Percentiles rank a stretch among this genome's conserved stretches.
Conservation (phyloP, 2,113 vertebrate species). For the Antechinus flavipes region DNA sequence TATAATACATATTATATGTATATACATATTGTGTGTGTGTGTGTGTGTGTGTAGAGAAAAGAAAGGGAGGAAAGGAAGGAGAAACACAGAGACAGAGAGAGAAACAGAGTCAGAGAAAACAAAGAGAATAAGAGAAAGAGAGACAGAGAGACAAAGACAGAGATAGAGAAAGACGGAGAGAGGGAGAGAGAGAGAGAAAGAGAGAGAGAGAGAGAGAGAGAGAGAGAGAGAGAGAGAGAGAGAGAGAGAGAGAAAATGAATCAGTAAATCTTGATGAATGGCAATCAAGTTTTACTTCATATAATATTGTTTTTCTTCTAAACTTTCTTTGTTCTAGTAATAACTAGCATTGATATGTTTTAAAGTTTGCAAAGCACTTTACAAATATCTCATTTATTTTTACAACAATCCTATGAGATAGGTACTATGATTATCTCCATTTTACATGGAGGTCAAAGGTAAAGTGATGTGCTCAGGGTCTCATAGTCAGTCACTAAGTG, state of each 20-base stretch:
- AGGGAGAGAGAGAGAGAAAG: background rate
- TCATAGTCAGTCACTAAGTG: background rate
- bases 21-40: no score
- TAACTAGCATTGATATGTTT: background rate
- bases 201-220: background rate
- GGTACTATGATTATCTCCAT: no score
- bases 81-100: no score
- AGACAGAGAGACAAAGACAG: background rate
- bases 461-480: background rate
- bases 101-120: no score
- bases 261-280: background rate
- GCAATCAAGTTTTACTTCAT: background rate
- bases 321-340: constrained; percentile 6
- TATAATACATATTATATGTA: background rate
- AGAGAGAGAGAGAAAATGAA: background rate
- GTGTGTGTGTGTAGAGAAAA: no score
- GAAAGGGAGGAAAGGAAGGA: no score
- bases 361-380: background rate
- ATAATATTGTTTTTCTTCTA: constrained; percentile 2
- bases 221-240: background rate
- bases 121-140: no score
- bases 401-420: background rate
- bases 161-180: background rate
- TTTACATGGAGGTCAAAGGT: no score
- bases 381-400: background rate